phyloP scores from a whole-genome alignment of 2,113 vertebrate genomes.

The Plecturocebus donacophilus region DNA sequence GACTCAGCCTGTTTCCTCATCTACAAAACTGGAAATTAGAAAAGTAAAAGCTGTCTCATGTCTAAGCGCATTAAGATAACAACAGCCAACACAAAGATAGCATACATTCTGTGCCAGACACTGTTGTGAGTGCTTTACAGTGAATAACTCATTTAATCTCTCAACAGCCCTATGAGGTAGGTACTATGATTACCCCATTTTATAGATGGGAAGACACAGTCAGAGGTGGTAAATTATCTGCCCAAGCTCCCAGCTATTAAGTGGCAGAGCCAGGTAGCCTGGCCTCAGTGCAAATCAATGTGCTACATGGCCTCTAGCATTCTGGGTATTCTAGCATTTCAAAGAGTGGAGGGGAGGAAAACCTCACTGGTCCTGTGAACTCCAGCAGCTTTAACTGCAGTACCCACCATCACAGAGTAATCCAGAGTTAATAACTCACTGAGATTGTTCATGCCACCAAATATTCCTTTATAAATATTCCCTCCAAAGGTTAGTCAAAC shows the following conservation, averaged over 20 bases:
- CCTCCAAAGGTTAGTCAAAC: background rate
- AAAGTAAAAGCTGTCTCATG: conserved; percentile 37
- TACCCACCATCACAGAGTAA: background rate
- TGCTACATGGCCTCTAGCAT: background rate
- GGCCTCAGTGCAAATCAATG: background rate
- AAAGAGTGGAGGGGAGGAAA: background rate
- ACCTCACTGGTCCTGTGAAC: background rate
- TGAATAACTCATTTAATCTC: background rate
- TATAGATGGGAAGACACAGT: background rate
- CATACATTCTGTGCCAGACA: background rate
- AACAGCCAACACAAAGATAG: background rate
- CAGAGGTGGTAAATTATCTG: background rate
- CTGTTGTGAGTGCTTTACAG: too few relatives aligned
- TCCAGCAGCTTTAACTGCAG: background rate
- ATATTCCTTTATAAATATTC: background rate
- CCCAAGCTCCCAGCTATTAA: background rate
- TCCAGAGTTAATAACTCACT: background rate
- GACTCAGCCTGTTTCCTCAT: background rate
- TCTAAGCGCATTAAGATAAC: background rate
- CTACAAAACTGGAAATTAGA: background rate
- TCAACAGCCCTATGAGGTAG: background rate
- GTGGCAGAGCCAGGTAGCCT: background rate
- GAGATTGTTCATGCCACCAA: background rate
- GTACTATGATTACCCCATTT: background rate
- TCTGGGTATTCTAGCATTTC: background rate